These are phyloP conservation scores for Daphoenositta chrysoptera DNA, from an alignment of 2,113 vertebrate species.

Conservation along the genomic window DNA sequence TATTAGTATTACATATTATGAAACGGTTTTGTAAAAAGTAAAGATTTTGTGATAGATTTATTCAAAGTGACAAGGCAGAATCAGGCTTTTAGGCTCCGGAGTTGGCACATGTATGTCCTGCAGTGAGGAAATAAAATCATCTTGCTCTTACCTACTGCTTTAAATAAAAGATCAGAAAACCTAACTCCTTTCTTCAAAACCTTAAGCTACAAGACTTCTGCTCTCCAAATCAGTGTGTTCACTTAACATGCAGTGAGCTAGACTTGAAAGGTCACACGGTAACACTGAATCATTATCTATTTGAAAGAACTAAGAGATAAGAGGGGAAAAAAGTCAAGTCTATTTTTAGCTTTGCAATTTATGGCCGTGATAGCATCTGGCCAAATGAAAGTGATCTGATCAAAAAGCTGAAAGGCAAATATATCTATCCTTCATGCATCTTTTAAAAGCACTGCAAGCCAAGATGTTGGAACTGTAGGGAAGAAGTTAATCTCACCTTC, in stretches of 20 bases:
- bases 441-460: conserved; percentile 1
- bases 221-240: neutral
- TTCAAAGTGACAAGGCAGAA: neutral
- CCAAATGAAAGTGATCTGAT: neutral
- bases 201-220: neutral
- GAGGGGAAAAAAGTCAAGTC: neutral
- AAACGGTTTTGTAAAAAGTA: neutral
- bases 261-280: conserved; percentile 15
- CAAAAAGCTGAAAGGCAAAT: neutral
- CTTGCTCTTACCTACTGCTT: neutral
- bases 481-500: conserved; percentile 28
- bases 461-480: neutral
- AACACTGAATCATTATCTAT: neutral
- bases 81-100: neutral
- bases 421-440: neutral
- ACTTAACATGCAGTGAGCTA: neutral
- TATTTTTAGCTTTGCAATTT: conserved; percentile 48
- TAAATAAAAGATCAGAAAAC: neutral
- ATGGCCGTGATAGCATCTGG: neutral
- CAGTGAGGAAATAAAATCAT: neutral
- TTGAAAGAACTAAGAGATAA: conserved; percentile 32
- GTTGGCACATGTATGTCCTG: accelerated
- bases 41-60: neutral
- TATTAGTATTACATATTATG: neutral
- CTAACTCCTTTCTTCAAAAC: neutral